Conservation (phyloP, 2,888 invertebrate species). For the Diadegma fenestrale region DNA sequence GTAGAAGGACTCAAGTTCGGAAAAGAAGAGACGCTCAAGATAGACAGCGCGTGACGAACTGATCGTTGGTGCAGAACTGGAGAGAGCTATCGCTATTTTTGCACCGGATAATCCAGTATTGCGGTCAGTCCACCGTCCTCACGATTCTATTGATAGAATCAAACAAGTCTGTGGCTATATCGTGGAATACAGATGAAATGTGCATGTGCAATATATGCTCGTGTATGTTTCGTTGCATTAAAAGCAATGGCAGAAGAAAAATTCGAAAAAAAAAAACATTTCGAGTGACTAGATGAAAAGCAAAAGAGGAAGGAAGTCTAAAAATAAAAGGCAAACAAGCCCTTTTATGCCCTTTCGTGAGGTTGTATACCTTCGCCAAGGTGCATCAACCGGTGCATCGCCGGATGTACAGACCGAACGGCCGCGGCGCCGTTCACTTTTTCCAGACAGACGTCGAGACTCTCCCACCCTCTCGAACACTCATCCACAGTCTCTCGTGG, state of each 20-base stretch:
- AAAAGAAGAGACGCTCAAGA: constrained; percentile 38
- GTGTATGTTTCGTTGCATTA: constrained; percentile 13
- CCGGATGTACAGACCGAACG: constrained; percentile 45
- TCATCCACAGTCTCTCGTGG: background rate
- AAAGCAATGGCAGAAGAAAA: constrained; percentile 7
- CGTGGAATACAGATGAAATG: constrained; percentile 55
- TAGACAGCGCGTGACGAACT: constrained; percentile 28
- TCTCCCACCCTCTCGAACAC: constrained; percentile 41
- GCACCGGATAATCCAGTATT: constrained; percentile 76
- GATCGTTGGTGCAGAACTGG: background rate
- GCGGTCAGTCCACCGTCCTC: constrained; percentile 77
- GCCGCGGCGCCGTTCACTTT: constrained; percentile 62
- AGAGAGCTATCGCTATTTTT: constrained; percentile 74
- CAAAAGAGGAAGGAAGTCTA: background rate
- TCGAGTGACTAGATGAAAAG: background rate
- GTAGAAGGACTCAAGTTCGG: background rate
- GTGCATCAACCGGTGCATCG: constrained; percentile 63
- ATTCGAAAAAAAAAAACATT: background rate
- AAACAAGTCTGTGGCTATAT: constrained; percentile 55
- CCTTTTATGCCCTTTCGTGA: constrained; percentile 53
- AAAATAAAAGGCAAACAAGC: constrained; percentile 11
- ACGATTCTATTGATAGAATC: constrained; percentile 76
- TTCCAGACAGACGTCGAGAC: constrained; percentile 64
- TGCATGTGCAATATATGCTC: constrained; percentile 3
- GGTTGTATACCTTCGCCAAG: constrained; percentile 35